Conservation (phyloP, 1,140 invertebrate genomes). For the Phymorhynchus buccinoides region DNA sequence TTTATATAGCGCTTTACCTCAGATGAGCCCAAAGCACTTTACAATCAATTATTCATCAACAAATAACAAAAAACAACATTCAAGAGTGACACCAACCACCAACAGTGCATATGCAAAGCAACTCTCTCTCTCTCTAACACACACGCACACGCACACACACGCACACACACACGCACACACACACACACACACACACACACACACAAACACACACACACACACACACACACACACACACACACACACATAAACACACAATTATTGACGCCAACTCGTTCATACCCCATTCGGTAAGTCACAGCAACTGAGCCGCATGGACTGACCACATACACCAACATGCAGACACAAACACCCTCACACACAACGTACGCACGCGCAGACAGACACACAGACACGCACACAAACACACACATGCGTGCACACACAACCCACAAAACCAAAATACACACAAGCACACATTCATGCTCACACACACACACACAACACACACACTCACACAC, state of each 20-base stretch:
- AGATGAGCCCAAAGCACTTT: too few relatives aligned
- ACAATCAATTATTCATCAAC: too few relatives aligned
- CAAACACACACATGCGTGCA: neutral
- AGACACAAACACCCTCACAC: neutral
- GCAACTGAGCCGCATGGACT: too few relatives aligned
- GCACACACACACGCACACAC: neutral
- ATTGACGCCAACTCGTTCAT: too few relatives aligned
- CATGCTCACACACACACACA: conserved; percentile 2
- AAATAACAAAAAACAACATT: too few relatives aligned
- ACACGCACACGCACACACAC: conserved; percentile 3
- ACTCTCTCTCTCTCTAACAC: too few relatives aligned
- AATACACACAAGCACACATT: neutral
- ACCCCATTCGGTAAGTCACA: too few relatives aligned
- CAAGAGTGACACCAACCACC: too few relatives aligned
- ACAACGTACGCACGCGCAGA: neutral
- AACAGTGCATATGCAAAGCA: too few relatives aligned
- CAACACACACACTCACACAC: neutral
- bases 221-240: neutral
- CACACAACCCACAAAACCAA: neutral
- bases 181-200: neutral
- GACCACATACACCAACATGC: neutral
- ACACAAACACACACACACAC: neutral
- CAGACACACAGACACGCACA: neutral
- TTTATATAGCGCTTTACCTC: too few relatives aligned
- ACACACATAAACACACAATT: neutral